Conservation (phyloP, 2,797 vertebrate genomes). For the Scleropages formosus region DNA sequence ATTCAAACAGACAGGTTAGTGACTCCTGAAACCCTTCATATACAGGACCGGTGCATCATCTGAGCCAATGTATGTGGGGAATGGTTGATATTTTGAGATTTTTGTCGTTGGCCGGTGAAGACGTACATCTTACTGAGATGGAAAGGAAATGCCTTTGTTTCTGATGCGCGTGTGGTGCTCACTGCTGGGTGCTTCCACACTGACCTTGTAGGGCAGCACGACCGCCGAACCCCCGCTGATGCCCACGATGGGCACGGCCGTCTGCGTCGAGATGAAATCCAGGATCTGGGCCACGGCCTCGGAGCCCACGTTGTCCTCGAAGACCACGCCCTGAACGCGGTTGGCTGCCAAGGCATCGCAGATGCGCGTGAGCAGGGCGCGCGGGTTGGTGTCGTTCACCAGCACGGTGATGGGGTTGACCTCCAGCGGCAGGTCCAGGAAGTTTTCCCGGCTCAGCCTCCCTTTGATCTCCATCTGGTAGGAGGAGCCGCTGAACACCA, state of each 20-base stretch:
- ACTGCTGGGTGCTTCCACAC: slow-evolving; percentile 28
- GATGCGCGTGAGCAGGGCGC: slow-evolving; percentile 88
- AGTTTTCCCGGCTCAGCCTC: slow-evolving; percentile 85
- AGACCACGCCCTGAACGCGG: slow-evolving; percentile 87
- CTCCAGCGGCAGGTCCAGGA: slow-evolving; percentile 91
- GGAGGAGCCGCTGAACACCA: slow-evolving; percentile 88
- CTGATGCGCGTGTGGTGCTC: background rate
- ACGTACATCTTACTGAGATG: too few species aligned
- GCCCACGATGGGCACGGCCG: slow-evolving; percentile 87
- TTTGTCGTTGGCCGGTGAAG: too few species aligned
- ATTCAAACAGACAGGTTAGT: too few species aligned
- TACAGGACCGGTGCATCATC: too few species aligned
- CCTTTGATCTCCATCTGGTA: slow-evolving; percentile 81
- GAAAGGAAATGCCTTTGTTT: too few species aligned
- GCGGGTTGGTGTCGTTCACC: slow-evolving; percentile 91
- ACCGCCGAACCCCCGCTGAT: slow-evolving; percentile 92
- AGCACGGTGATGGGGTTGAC: slow-evolving; percentile 89
- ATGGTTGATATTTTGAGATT: too few species aligned
- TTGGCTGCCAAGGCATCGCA: slow-evolving; percentile 83
- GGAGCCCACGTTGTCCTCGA: slow-evolving; percentile 90
- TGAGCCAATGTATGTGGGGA: too few species aligned
- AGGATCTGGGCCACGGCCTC: slow-evolving; percentile 95
- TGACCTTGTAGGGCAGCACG: slow-evolving; percentile 92
- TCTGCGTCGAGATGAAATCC: slow-evolving; percentile 93
- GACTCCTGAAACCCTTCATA: too few species aligned